Percentiles rank a stretch among this genome's conserved stretches.
These are phyloP conservation scores for Tympanuchus pallidicinctus DNA, from an alignment of 2,113 vertebrate genomes.

Conservation along the genomic window DNA sequence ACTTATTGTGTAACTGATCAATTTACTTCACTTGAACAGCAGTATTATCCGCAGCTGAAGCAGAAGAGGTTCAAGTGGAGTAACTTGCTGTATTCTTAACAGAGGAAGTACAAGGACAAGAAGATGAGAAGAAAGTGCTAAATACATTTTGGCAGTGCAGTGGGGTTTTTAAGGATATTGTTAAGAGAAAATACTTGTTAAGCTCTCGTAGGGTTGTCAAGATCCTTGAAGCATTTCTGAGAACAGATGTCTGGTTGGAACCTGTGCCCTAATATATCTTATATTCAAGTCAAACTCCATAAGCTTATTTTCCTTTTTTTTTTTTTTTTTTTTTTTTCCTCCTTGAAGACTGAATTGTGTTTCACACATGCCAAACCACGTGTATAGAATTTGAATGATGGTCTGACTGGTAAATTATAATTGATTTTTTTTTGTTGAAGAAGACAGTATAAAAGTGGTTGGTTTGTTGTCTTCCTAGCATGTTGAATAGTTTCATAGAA, in stretches of 20 bases:
- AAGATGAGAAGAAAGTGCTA: neutral
- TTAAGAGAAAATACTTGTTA: neutral
- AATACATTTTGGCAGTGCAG: neutral
- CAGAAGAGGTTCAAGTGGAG: neutral
- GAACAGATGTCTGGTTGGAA: neutral
- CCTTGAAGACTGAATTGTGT: neutral
- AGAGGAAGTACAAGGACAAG: neutral
- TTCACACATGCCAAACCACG: neutral
- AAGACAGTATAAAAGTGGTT: neutral
- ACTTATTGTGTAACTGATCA: neutral
- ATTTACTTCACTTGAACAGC: neutral
- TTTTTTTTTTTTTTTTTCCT: neutral
- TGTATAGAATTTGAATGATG: neutral
- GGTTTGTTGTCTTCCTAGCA: neutral
- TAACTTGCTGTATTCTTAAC: neutral
- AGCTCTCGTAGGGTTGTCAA: neutral
- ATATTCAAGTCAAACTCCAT: neutral
- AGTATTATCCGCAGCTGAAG: neutral
- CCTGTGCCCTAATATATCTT: neutral
- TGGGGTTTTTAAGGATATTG: neutral
- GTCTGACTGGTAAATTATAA: neutral
- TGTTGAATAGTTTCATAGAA: neutral
- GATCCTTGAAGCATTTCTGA: neutral
- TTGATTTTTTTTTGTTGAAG: accelerated
- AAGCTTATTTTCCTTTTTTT: no score